Evolutionary conservation across 2,113 vertebrate species (phyloP), one percentile per base, ranked within the genome.

Genomic region (Formicarius rufipectus): DNA sequence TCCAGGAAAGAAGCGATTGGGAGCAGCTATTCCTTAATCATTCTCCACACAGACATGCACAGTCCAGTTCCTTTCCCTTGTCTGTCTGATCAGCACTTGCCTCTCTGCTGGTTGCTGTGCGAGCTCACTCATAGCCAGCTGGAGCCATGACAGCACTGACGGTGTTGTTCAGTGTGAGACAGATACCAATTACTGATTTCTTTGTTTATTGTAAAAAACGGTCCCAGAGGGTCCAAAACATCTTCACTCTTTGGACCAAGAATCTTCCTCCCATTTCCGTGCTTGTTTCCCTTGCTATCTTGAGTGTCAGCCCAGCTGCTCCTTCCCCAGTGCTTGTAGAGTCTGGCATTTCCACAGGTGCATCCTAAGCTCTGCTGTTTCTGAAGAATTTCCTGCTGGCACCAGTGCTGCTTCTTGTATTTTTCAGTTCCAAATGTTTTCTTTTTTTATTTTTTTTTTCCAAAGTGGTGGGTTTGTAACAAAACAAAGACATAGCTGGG

Each of bases 221-320:
- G 72, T 76, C 66, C 45, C 74, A 85, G 69, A 87, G 22, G 49
- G 7, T 68, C 62, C 49, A 67, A 77, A 84, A 42, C 5, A 4
- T 68, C 87, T 14, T 52, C 23, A 6, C 9, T 30, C n/a, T 85
- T 69, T 58, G 56, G 73, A 81, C 8, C 52, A 74, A 67, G n/a
- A 0, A 6, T 64, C 42, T 88, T 73, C 35, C 55, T 94, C 18
- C 50, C 13, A 24, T 74, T 59, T 93, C 86, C 40, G 30, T 56
- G 42, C 42, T 74, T 53, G 40, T 59, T 86, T 89, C 47, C 60
- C 33, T 42, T 69, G 58, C 71, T 84, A 37, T 93, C 44, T 31
- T 56, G 35, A 81, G 33, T 37, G 39, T 89, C 39, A 74, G 75
- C 27, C 83, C 84, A 90, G 72, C 68, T 92, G 94, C 86, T 95